Evolutionary conservation across 37 sponge, comb jelly and placozoan species (phyloP).

Genomic region (Dysidea cf. avara): DNA sequence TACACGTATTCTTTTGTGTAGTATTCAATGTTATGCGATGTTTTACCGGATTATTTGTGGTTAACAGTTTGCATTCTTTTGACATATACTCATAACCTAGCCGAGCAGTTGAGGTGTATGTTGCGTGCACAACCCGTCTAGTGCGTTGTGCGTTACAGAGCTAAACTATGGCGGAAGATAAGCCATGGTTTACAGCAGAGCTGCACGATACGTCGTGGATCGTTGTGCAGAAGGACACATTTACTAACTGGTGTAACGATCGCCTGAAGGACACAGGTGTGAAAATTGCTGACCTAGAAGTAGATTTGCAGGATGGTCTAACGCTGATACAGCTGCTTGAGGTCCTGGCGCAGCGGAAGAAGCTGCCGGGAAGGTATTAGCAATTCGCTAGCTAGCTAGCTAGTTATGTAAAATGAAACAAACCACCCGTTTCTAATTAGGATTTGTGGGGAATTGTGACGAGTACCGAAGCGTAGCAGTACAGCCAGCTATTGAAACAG

Average conservation of each 20-base stretch:
- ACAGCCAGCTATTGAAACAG: too few species aligned
- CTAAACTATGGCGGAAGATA: background rate
- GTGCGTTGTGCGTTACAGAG: too few species aligned
- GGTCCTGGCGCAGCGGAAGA: conserved; percentile 66
- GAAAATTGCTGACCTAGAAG: conserved; percentile 65
- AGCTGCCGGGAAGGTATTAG: conserved; percentile 49
- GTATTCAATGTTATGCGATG: too few species aligned
- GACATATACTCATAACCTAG: background rate
- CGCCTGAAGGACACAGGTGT: conserved; percentile 56
- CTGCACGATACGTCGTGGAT: conserved; percentile 74
- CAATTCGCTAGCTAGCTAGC: too few species aligned
- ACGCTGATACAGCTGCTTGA: conserved; percentile 74
- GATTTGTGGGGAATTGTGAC: too few species aligned
- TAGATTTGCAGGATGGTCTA: conserved; percentile 77
- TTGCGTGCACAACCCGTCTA: too few species aligned
- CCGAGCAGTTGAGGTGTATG: too few species aligned
- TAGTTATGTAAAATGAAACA: background rate
- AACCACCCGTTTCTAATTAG: too few species aligned
- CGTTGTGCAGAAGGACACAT: conserved; percentile 79
- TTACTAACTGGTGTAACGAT: conserved; percentile 84
- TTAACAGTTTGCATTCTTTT: background rate
- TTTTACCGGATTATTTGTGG: too few species aligned
- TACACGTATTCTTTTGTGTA: too few species aligned
- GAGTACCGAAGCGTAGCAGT: too few species aligned
- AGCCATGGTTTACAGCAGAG: background rate